These are phyloP conservation scores for Phyto melanocephala DNA, from an alignment of 2,888 invertebrate genomes.

Conservation along the genomic window DNA sequence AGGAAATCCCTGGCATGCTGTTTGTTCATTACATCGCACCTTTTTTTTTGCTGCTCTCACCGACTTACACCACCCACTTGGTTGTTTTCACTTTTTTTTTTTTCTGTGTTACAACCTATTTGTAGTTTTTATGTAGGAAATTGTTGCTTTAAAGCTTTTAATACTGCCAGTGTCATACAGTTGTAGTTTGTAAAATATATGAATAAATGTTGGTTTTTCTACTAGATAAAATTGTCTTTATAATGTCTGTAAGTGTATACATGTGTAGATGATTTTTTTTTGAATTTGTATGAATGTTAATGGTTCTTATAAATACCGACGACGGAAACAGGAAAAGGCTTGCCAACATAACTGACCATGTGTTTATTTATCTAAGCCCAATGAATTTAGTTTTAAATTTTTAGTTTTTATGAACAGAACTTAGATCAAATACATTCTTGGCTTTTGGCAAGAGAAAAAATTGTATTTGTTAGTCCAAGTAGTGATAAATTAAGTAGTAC, in stretches of 20 bases:
- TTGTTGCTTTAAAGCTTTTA: constrained; percentile 19
- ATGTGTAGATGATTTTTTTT: neutral
- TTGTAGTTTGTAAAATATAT: neutral
- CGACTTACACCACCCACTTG: neutral
- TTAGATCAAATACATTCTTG: no score
- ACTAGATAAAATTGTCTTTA: constrained; percentile 40
- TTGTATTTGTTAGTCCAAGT: no score
- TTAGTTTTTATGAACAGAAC: neutral
- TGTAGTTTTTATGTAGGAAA: constrained; percentile 8
- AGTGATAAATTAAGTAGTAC: no score
- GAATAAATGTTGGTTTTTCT: neutral
- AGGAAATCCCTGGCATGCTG: constrained; percentile 32
- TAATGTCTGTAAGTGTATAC: neutral
- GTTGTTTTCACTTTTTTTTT: neutral
- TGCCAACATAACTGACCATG: constrained; percentile 59
- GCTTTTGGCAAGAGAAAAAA: no score
- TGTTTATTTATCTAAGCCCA: constrained; percentile 62
- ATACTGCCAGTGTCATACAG: neutral
- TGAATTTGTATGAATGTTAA: neutral
- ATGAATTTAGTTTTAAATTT: constrained; percentile 59
- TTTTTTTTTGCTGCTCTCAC: neutral
- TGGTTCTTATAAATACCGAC: constrained; percentile 17
- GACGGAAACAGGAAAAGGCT: constrained; percentile 61
- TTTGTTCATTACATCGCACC: neutral
- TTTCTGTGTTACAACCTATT: neutral